Base-by-base conservation (phyloP, 1,140 invertebrate species). In the Acyrthosiphon pisum region DNA sequence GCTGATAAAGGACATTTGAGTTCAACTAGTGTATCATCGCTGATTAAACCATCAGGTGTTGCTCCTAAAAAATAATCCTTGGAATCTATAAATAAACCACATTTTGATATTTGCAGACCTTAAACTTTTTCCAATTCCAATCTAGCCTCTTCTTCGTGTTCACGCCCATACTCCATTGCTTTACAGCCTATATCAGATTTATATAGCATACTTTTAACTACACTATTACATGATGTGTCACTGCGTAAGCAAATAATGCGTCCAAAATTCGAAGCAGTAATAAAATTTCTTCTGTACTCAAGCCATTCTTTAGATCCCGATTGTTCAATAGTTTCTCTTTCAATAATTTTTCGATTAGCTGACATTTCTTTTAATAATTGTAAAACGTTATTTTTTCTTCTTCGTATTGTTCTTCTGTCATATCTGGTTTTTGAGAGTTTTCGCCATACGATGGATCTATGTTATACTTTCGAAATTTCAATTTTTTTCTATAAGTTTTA, bases 351-450 rank as follows among this genome's bases (percentile, higher is more conserved):
- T 1, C 76, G 76, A 35, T 37, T 35, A 35, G n/a, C 76, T 37
- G 76, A n/a, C 35, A 37, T 37, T 81, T 81, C n/a, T 37, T 81
- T 81, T 81, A 81, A 81, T 35, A 22, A 37, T 81, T 37, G n/a
- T 81, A 81, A 37, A 37, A 81, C n/a, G 11, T 37, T 81, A 20
- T 81, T 37, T 81, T 41, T 81, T 81, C n/a, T 81, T 37, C 76
- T 30, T 76, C n/a, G 14, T n/a, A 35, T 76, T 76, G 2, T 76
- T 76, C n/a, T 84, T 94, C 20, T 41, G 90, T 18, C 26, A 94
- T 92, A 35, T 81, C 68, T 35, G 68, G n/a, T 81, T 81, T 81
- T 81, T 81, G 68, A 35, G 68, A 81, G 20, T 81, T 6, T 35
- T 35, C 30, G 14, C 68, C 68, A 81, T 81, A 81, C 30, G 14